These are phyloP conservation scores for Anoplius nigerrimus DNA, from an alignment of 2,888 invertebrate genomes.

Conservation along the genomic window DNA sequence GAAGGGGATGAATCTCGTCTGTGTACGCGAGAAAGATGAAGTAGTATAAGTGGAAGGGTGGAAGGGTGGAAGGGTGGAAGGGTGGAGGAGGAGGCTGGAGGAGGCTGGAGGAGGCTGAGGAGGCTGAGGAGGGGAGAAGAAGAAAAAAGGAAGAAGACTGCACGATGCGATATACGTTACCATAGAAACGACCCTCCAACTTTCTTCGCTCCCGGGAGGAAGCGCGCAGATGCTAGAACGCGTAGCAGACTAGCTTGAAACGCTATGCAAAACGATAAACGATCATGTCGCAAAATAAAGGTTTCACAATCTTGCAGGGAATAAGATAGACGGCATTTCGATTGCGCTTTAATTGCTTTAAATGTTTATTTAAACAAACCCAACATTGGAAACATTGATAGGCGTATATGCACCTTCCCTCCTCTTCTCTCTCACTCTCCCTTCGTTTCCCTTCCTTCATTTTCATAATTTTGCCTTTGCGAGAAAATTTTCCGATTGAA, in stretches of 20 bases:
- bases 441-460: slow-evolving; percentile 3
- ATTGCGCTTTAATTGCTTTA: slow-evolving; percentile 60
- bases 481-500: background rate
- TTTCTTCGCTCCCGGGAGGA: background rate
- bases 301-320: too few relatives aligned
- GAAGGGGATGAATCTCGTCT: too few relatives aligned
- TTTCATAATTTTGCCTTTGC: slow-evolving; percentile 16
- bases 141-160: background rate
- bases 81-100: too few relatives aligned
- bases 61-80: too few relatives aligned
- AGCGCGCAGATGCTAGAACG: too few relatives aligned
- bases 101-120: too few relatives aligned
- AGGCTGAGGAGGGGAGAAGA: background rate
- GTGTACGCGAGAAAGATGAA: too few relatives aligned
- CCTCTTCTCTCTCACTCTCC: background rate
- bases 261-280: too few relatives aligned
- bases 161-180: background rate
- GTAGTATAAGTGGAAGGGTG: too few relatives aligned
- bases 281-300: background rate
- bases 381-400: slow-evolving; percentile 72
- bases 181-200: too few relatives aligned
- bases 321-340: slow-evolving; percentile 9
- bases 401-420: slow-evolving; percentile 52
- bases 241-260: too few relatives aligned
- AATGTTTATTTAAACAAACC: slow-evolving; percentile 70